phyloP scores from a whole-genome alignment of 23 tunicate genomes.

The Ascidia mentula region DNA sequence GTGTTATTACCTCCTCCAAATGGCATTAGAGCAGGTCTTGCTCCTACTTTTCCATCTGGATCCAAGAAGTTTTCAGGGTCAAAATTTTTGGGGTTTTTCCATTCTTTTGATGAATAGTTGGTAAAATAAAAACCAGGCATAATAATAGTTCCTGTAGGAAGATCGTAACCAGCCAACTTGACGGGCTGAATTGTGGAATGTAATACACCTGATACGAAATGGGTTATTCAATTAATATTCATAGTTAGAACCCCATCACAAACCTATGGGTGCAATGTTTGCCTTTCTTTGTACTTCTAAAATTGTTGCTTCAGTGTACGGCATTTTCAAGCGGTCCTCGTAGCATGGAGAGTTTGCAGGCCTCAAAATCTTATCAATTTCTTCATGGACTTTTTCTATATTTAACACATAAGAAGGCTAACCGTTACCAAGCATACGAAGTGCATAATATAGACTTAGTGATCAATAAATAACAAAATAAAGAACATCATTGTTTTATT shows the following conservation, averaged over 20 bases:
- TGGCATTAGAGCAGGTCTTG: constrained; percentile 17
- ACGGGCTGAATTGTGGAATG: background rate
- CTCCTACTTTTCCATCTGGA: constrained; percentile 13
- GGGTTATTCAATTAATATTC: background rate
- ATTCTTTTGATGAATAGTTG: background rate
- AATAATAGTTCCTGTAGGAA: constrained; percentile 18
- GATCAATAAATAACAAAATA: too few species aligned
- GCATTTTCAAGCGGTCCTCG: constrained; percentile 22
- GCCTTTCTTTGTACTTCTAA: constrained; percentile 30
- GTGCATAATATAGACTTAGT: too few species aligned
- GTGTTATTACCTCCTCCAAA: constrained; percentile 9
- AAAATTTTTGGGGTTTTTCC: constrained; percentile 24
- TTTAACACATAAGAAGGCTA: too few species aligned
- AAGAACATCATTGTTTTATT: too few species aligned
- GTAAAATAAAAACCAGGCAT: constrained; percentile 6
- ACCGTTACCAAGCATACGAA: too few species aligned
- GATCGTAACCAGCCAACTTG: constrained; percentile 1
- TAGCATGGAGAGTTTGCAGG: background rate
- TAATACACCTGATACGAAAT: background rate
- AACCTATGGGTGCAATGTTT: constrained; percentile 12
- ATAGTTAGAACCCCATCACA: background rate
- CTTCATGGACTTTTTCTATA: constrained; percentile 33
- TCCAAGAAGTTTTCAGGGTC: constrained; percentile 25
- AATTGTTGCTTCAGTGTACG: constrained; percentile 20
- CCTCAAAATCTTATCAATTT: constrained; percentile 14